These are phyloP conservation scores for Trogon surrucura DNA, from an alignment of 2,113 vertebrate species.

Conservation along the genomic window DNA sequence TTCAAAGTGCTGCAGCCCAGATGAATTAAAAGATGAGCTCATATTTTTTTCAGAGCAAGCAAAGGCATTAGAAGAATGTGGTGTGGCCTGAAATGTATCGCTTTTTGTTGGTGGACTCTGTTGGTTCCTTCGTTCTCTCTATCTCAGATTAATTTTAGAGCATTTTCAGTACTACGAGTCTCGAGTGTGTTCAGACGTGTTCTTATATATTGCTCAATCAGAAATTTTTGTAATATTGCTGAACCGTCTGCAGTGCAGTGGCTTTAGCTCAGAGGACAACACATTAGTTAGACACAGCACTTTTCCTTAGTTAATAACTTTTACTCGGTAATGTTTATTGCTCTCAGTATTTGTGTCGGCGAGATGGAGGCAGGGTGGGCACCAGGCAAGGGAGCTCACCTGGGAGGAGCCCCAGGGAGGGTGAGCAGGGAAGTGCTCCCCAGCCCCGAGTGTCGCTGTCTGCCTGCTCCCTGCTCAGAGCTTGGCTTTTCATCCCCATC, in stretches of 20 bases:
- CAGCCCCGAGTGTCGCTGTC: neutral
- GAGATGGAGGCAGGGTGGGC: neutral
- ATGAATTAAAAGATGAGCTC: constrained; percentile 54
- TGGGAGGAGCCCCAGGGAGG: neutral
- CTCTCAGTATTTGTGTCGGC: neutral
- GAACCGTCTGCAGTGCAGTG: neutral
- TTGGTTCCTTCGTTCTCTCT: neutral
- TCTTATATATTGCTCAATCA: neutral
- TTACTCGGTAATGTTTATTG: neutral
- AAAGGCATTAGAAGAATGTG: constrained; percentile 32
- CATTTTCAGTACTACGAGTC: neutral
- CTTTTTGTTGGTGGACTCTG: neutral
- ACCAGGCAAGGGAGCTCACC: accelerated
- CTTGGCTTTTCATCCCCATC: neutral
- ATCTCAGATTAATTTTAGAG: neutral
- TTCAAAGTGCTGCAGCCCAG: neutral
- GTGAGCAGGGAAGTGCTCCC: neutral
- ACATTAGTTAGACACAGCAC: neutral
- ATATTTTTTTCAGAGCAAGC: constrained; percentile 40
- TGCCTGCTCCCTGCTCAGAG: neutral
- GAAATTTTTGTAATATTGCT: neutral
- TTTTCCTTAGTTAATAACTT: neutral
- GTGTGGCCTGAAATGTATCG: neutral
- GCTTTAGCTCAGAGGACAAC: neutral
- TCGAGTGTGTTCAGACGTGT: neutral